Base-by-base conservation (phyloP, 1,140 invertebrate genomes). In the Hyposmocoma kahamanoa region DNA sequence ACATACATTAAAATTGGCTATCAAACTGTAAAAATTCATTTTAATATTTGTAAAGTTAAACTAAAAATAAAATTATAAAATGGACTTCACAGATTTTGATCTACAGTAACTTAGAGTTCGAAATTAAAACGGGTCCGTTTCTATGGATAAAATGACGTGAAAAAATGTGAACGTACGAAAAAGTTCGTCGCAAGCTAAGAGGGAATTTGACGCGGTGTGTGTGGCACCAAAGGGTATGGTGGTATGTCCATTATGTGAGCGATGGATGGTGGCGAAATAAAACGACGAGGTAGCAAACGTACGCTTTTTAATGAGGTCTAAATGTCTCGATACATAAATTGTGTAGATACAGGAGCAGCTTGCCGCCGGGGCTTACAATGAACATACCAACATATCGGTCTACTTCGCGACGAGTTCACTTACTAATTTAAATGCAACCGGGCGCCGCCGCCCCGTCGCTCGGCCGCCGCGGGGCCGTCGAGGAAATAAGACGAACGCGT, bases 221-320 rank as follows among this genome's bases (percentile, higher is more conserved):
- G 30, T 15, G 47, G 67, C 63, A 67, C 67, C 70, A 62, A 50
- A 38, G 36, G 43, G 59, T 65, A 76, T 78, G 72, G 51, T 70
- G 77, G 80, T 84, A 84, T 81, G 80, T 84, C 77, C 80, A 80
- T 75, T 62, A 20, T 15, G 54, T 32, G 18, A 34, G 43, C 44
- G 50, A 55, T 54, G 56, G 20, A 47, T 51, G 62, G 55, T 51
- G 54, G 42, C 47, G 59, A 84, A 84, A 84, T 82, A 80, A 84
- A 84, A 84, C 78, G 63, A 72, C 71, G 42, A 21, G 41, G 65
- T 69, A 74, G 69, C 69, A 77, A 79, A 78, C 66, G 64, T 65
- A 74, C 65, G 69, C 64, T 55, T 54, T 84, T 84, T 82, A 82
- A 84, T 81, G 70, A 74, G 67, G 72, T 80, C 66, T 73, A 75